phyloP scores from a whole-genome alignment of 2,797 vertebrate species.

The Todus mexicanus region DNA sequence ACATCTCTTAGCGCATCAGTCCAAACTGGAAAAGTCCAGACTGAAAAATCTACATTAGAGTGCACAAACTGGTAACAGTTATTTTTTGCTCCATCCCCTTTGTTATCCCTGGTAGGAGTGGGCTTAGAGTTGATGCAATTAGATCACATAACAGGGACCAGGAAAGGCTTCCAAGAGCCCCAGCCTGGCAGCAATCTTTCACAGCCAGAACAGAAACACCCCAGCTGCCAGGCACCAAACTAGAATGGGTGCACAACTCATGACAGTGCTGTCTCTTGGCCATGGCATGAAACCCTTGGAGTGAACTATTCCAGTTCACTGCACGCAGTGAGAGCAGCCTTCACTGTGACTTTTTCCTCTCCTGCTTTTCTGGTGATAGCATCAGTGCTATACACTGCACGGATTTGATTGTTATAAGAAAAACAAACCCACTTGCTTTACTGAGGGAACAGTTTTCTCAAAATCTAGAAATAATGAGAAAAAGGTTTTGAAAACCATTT shows the following conservation, averaged over 20 bases:
- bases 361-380: background rate
- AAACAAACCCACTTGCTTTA: background rate
- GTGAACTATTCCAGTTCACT: background rate
- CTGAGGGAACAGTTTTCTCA: background rate
- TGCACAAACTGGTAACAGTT: background rate
- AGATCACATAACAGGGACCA: background rate
- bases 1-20: background rate
- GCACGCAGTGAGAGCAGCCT: background rate
- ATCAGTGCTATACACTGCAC: background rate
- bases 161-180: background rate
- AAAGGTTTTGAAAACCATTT: background rate
- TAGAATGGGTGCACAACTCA: accelerated
- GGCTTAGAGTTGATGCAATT: background rate
- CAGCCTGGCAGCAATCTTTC: background rate
- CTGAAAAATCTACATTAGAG: background rate
- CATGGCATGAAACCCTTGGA: background rate
- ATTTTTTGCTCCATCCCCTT: background rate
- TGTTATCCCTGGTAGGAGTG: background rate
- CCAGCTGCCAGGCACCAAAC: background rate
- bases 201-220: background rate
- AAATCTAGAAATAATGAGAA: background rate
- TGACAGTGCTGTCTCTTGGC: background rate
- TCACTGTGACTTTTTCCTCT: background rate
- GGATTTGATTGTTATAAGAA: background rate
- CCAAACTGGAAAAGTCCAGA: background rate